These are phyloP conservation scores for Cephus pulcher DNA, from an alignment of 2,888 invertebrate genomes.

Conservation along the genomic window DNA sequence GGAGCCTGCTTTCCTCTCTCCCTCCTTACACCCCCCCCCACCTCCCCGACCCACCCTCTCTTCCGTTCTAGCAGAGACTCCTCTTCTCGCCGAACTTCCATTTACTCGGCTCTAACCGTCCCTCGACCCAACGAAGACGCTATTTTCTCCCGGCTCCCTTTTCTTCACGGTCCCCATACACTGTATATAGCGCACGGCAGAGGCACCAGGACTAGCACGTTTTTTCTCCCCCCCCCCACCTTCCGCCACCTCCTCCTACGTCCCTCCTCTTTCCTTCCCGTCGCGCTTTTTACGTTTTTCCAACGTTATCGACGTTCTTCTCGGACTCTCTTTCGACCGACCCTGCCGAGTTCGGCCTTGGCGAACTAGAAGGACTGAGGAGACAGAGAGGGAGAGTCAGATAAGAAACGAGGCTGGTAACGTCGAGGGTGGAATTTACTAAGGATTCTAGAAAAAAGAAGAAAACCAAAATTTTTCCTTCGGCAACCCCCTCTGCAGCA, in stretches of 20 bases:
- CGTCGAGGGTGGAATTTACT: conserved; percentile 11
- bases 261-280: not conserved
- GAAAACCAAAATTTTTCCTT: not conserved
- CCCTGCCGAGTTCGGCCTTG: not conserved
- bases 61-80: not conserved
- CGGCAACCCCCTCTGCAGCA: conserved; percentile 5
- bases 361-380: not conserved
- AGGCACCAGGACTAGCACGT: not conserved
- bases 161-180: conserved; percentile 49
- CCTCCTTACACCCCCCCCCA: conserved; percentile 33
- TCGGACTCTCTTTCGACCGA: conserved; percentile 1
- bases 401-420: conserved; percentile 1
- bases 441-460: not conserved
- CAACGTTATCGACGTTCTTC: conserved; percentile 63
- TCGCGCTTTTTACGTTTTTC: conserved; percentile 60
- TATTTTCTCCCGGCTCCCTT: conserved; percentile 61
- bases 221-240: conserved; percentile 17
- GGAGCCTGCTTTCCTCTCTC: conserved; percentile 55
- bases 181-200: conserved; percentile 22
- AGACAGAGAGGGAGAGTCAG: not conserved
- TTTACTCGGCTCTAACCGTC: conserved; percentile 27
- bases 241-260: not conserved
- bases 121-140: conserved; percentile 40
- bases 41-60: not conserved
- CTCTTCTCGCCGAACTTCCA: conserved; percentile 24